These are phyloP conservation scores for Ferrisia virgata DNA, from an alignment of 2,888 invertebrate genomes.

Conservation along the genomic window DNA sequence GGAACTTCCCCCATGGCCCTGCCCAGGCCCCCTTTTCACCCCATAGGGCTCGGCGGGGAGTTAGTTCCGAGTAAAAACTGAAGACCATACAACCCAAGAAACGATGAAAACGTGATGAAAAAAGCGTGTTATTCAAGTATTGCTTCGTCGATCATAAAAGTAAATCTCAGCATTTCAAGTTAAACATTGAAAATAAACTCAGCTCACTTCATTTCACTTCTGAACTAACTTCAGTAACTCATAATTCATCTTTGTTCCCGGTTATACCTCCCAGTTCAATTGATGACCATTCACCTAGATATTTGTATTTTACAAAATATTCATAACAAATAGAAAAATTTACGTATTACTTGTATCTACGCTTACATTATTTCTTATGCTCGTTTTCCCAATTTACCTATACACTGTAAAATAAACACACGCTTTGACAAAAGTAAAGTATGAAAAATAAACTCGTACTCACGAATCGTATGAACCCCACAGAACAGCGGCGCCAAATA, in stretches of 20 bases:
- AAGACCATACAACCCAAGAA: background rate
- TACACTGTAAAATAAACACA: background rate
- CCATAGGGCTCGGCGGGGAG: constrained; percentile 44
- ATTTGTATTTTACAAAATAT: too few species aligned
- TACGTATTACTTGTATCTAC: too few species aligned
- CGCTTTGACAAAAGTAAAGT: background rate
- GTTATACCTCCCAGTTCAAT: too few species aligned
- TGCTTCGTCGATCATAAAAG: background rate
- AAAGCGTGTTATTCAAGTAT: constrained; percentile 3
- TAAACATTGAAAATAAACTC: background rate
- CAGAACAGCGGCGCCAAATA: background rate
- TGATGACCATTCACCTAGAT: too few species aligned
- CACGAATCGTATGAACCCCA: background rate
- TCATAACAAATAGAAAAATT: too few species aligned
- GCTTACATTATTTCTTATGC: too few species aligned
- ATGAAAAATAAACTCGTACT: background rate
- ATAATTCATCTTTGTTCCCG: too few species aligned
- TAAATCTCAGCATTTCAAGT: background rate
- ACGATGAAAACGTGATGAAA: background rate
- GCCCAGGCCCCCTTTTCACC: constrained; percentile 44
- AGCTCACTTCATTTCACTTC: too few species aligned
- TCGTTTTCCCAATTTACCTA: too few species aligned
- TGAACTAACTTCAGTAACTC: background rate
- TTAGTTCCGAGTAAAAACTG: constrained; percentile 34
- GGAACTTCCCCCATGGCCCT: constrained; percentile 45